Evolutionary conservation across 2,113 vertebrate species (phyloP), one percentile per base, ranked within the genome.

Genomic region (Spilogale gracilis): DNA sequence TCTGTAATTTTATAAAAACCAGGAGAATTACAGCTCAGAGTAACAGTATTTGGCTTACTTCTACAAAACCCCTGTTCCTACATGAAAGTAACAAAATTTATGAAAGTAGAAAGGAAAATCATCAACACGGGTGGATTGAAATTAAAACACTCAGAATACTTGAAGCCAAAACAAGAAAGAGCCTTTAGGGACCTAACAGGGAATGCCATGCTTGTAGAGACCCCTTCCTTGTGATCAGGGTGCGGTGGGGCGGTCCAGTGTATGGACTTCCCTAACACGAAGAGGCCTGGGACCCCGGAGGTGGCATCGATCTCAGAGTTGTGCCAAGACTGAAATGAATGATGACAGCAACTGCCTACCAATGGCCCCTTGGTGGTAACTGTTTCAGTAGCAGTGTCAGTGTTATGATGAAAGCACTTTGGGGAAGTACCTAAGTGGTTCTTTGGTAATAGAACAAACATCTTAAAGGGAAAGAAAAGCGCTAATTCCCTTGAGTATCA

Each of bases 401-500:
- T 21, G 17, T 14, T 16, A 23, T 6, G 18, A 50, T 6, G n/a
- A 48, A 60, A 67, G 32, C 23, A 9, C 74, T 20, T n/a, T 6
- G 16, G 32, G 48, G 20, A 17, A 5, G 10, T 9, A 2, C 20
- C 45, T 78, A 78, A 50, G 45, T 50, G 45, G 45, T 78, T 30
- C 74, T 50, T 50, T 17, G 74, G 25, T 50, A 50, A 18, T 2
- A 27, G 20, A 21, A 12, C 9, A 80, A 63, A 5, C 32, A 32
- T 25, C 54, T 27, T 9, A 17, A 27, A 45, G 63, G 11, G 45
- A 27, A 16, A 43, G 2, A 27, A 32, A 9, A 50, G 2, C 10
- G 2, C 0, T 9, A 13, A 21, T 3, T 13, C 50, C 0, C 4
- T 8, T 61, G 10, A 16, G 9, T 0, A 9, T n/a, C 74, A 3